phyloP scores from a whole-genome alignment of 2,888 invertebrate genomes.

The Cyclophora albipunctata region DNA sequence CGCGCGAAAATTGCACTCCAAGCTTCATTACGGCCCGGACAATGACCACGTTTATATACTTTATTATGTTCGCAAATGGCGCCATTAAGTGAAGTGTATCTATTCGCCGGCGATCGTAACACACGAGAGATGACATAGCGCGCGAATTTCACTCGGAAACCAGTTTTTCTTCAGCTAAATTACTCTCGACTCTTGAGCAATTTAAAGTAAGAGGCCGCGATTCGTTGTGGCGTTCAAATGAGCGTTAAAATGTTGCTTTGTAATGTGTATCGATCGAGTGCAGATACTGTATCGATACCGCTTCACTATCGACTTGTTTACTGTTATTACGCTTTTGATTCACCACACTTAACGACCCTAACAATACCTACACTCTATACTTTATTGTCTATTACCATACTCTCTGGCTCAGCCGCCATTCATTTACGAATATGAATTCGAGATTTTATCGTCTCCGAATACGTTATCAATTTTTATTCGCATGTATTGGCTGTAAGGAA shows the following conservation, averaged over 20 bases:
- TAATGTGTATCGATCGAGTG: slow-evolving; percentile 39
- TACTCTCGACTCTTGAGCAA: slow-evolving; percentile 44
- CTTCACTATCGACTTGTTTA: slow-evolving; percentile 34
- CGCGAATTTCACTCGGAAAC: slow-evolving; percentile 45
- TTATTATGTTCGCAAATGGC: slow-evolving; percentile 31
- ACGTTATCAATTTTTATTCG: slow-evolving; percentile 25
- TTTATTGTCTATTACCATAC: no score
- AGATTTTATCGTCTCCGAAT: slow-evolving; percentile 16
- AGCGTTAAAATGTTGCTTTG: slow-evolving; percentile 46
- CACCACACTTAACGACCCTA: slow-evolving; percentile 1
- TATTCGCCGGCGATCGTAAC: slow-evolving; percentile 30
- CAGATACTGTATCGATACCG: slow-evolving; percentile 29
- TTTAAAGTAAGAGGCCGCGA: slow-evolving; percentile 52
- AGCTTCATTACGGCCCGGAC: slow-evolving; percentile 47
- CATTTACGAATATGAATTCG: not conserved
- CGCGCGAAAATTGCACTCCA: slow-evolving; percentile 48
- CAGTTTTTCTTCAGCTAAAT: slow-evolving; percentile 46
- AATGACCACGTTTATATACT: slow-evolving; percentile 42
- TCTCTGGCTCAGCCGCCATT: not conserved
- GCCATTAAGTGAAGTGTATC: slow-evolving; percentile 34
- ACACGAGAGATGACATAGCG: slow-evolving; percentile 41
- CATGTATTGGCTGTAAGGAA: slow-evolving; percentile 29
- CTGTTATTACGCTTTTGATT: slow-evolving; percentile 24
- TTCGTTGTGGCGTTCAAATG: slow-evolving; percentile 43
- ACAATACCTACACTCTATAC: not conserved